These are phyloP conservation scores for Pheosia tremula DNA, from an alignment of 2,888 invertebrate genomes.

Conservation along the genomic window DNA sequence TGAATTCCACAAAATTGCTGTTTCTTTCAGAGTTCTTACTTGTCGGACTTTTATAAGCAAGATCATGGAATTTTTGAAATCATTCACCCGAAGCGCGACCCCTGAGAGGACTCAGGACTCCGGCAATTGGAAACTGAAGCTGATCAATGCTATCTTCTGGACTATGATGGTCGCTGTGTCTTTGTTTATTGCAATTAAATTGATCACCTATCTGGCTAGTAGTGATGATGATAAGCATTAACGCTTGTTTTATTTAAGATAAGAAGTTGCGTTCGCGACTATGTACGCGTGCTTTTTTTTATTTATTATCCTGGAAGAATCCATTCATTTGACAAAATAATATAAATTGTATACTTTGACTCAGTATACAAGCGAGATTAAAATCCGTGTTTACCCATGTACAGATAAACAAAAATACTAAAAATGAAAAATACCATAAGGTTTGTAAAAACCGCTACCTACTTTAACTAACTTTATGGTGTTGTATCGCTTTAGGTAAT, in stretches of 20 bases:
- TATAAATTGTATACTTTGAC: too few relatives aligned
- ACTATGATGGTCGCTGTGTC: background rate
- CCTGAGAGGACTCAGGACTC: background rate
- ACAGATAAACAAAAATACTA: too few relatives aligned
- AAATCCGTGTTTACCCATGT: too few relatives aligned
- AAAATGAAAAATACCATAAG: too few relatives aligned
- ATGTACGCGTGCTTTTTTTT: background rate
- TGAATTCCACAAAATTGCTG: background rate
- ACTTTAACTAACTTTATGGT: too few relatives aligned
- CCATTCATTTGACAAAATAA: too few relatives aligned
- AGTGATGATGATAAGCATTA: background rate
- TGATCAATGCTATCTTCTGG: background rate
- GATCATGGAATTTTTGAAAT: background rate
- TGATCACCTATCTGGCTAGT: background rate
- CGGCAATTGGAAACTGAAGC: background rate
- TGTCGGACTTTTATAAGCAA: background rate
- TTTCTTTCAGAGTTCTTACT: slow-evolving; percentile 1
- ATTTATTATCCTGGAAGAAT: too few relatives aligned
- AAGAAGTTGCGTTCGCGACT: background rate
- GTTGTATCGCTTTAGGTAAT: too few relatives aligned
- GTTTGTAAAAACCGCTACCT: too few relatives aligned
- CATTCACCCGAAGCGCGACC: background rate
- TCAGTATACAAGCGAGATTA: too few relatives aligned
- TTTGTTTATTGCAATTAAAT: background rate
- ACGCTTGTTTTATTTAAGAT: background rate